phyloP scores from a whole-genome alignment of 2,888 invertebrate species.

The Isotomurus palustris region DNA sequence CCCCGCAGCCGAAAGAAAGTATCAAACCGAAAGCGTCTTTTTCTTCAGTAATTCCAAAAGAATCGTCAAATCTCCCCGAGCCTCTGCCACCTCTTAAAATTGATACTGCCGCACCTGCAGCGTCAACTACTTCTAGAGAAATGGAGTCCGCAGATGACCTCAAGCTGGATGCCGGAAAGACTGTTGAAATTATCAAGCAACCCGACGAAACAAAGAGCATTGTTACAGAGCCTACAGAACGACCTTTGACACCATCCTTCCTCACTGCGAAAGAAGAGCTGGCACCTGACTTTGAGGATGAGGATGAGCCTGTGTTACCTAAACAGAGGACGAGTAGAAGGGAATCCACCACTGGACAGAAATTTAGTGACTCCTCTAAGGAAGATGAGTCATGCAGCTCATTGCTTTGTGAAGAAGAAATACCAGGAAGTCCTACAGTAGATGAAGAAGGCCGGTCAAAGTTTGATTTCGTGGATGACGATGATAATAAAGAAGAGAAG shows the following conservation, averaged over 20 bases:
- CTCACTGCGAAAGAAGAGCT: constrained; percentile 1
- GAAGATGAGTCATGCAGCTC: constrained; percentile 51
- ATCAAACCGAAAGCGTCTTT: neutral
- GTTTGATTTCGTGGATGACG: constrained; percentile 13
- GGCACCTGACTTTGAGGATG: constrained; percentile 44
- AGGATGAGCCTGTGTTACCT: constrained; percentile 46
- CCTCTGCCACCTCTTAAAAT: too few species aligned
- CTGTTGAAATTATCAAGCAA: too few species aligned
- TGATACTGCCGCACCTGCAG: too few species aligned
- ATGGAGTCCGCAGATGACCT: too few species aligned
- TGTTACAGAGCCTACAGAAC: neutral
- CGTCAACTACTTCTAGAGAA: too few species aligned
- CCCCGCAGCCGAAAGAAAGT: neutral
- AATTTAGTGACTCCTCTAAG: constrained; percentile 3
- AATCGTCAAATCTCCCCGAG: too few species aligned
- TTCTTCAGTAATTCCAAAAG: neutral
- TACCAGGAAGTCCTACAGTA: constrained; percentile 71
- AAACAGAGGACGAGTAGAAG: neutral
- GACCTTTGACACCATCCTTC: constrained; percentile 8
- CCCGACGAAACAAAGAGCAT: neutral
- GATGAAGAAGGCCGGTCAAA: constrained; percentile 28
- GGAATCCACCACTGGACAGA: neutral
- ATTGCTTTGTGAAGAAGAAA: constrained; percentile 80
- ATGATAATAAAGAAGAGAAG: constrained; percentile 12
- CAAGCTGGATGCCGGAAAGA: too few species aligned